Evolutionary conservation across 1,140 invertebrate species (phyloP), one percentile per base, ranked within the genome.

Genomic region (Drosophila sturtevanti): DNA sequence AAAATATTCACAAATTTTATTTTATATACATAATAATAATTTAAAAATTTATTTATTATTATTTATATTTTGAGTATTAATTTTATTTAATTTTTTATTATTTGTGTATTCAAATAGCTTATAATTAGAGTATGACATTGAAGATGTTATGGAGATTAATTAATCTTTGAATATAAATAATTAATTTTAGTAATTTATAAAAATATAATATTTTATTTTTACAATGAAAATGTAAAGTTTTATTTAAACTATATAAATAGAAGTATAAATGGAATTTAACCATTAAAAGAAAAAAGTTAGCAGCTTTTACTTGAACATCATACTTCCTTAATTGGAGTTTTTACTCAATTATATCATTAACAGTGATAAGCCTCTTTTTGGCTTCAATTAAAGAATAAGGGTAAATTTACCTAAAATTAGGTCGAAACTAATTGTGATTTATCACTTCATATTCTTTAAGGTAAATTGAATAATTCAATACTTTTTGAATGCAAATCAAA

Each of bases 401-500:
- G 80, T 91, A 84, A 82, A 74, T 61, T 92, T 91, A 92, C 91
- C 87, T 79, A 93, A 90, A 86, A 92, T 93, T 92, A 94, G 93
- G 93, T 94, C 93, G 93, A 93, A 94, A 94, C 93, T 94, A 93
- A 84, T 92, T 92, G 90, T 91, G 92, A 92, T 90, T 21, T 14
- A 90, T 93, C 93, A 91, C 91, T 93, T 93, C 92, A 92, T 94
- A 93, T 92, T 93, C 91, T 10, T 34, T 54, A 91, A 93, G 92
- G 92, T 91, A 93, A 92, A 93, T 92, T 93, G 72, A 92, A 73
- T 27, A 75, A n/a, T 67, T 91, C 80, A 93, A 93, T 94, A 93
- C 92, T 93, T 94, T 93, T 93, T 94, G 91, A 93, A 84, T 94
- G 93, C 93, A 94, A 94, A 92, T 93, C 91, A 94, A 93, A 93